phyloP scores from a whole-genome alignment of 2,797 vertebrate species.

The Cossypha heuglini region DNA sequence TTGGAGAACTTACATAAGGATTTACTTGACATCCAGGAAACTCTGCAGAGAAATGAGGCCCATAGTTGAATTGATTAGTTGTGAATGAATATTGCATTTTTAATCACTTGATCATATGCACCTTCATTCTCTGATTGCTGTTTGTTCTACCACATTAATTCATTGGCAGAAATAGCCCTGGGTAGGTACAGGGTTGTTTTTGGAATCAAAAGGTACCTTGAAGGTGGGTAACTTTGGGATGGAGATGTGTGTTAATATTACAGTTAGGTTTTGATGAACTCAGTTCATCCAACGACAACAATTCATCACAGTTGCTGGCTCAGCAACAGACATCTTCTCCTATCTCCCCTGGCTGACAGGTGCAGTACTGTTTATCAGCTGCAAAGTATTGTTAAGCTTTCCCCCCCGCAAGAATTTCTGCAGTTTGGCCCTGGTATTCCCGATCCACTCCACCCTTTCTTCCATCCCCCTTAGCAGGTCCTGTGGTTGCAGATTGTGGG shows the following conservation, averaged over 20 bases:
- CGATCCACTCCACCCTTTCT: not conserved
- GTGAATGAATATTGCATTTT: slow-evolving; percentile 3
- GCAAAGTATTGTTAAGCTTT: not conserved
- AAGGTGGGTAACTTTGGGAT: not conserved
- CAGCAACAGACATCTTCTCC: not conserved
- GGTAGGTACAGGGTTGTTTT: not conserved
- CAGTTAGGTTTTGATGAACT: not conserved
- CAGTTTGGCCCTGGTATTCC: not conserved
- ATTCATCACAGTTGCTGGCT: not conserved
- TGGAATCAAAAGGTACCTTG: not conserved
- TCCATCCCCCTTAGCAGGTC: not conserved
- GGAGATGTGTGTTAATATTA: not conserved
- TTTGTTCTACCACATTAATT: not conserved
- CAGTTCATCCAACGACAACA: not conserved
- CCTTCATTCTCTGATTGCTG: not conserved
- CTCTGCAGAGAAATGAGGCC: not conserved
- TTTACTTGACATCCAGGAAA: not conserved
- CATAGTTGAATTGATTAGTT: not conserved
- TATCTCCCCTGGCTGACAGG: rapidly evolving
- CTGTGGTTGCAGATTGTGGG: not conserved
- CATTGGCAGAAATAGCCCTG: not conserved
- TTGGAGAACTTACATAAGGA: not conserved
- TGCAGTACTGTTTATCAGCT: not conserved
- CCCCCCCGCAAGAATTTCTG: not conserved
- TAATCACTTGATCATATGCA: not conserved